Base-by-base conservation (phyloP, 53 echinoderm and acorn worm genomes). In the Mesocentrotus franciscanus region DNA sequence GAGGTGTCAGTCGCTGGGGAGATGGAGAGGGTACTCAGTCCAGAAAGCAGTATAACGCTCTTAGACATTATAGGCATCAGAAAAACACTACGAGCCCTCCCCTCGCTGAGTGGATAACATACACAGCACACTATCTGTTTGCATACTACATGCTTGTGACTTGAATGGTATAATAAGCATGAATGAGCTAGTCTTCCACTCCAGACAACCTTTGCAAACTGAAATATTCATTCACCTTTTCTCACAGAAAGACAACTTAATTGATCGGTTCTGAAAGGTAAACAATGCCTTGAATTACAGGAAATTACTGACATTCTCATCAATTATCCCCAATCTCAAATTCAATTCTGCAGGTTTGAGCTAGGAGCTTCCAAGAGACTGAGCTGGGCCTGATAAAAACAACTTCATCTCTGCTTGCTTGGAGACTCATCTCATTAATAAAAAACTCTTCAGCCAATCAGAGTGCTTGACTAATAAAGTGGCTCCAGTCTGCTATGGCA, bases 21-120 rank as follows among this genome's bases (percentile, higher is more conserved):
- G 58, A 87, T 87, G 56, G 87, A 87, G 87, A 27, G 87, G 49
- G 87, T 87, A n/a, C 87, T 26, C 85, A 3, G 87, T 87, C 57
- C 15, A 27, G 87, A 87, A 27, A 58, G 87, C 36, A 87, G 49
- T 84, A 84, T 5, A 84, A 84, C 36, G 84, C 49, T 84, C 57
- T 57, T 10, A 57, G 56, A 58, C 58, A 87, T 59, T 87, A 26
- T n/a, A 1, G 56, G n/a, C 57, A 57, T 57, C 13, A 87, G 57
- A 39, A 29, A 57, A 87, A 87, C 57, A 87, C 29, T 87, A 11
- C 26, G 11, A 29, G 27, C 20, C 84, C 20, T 35, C 26, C 26
- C 75, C 36, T 87, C 87, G 1, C 26, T 58, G 59, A 58, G 58
- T 87, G n/a, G 87, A 58, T 87, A n/a, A 87, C 58, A 87, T 87